These are phyloP conservation scores for Zapus hudsonius DNA, from an alignment of 2,113 vertebrate genomes.

Conservation along the genomic window DNA sequence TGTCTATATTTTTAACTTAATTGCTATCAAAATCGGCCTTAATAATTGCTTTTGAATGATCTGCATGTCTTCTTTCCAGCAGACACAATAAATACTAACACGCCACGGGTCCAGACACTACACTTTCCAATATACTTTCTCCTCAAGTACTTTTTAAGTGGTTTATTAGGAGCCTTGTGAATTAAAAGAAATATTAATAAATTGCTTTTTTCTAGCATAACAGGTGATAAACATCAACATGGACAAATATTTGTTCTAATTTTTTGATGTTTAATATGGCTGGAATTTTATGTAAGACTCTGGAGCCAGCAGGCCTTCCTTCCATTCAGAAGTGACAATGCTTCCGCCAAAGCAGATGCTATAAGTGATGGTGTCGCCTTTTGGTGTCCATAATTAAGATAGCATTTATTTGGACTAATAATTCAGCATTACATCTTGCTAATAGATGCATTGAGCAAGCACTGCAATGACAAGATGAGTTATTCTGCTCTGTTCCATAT, in stretches of 20 bases:
- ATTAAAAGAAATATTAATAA: background rate
- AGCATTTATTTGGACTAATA: slow-evolving; percentile 83
- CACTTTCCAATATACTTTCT: background rate
- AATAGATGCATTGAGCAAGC: slow-evolving; percentile 89
- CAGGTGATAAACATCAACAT: background rate
- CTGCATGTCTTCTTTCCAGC: background rate
- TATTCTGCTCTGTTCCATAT: slow-evolving; percentile 89
- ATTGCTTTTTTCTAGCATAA: background rate
- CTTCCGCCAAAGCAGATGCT: slow-evolving; percentile 46
- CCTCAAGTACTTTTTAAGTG: background rate
- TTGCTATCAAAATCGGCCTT: background rate
- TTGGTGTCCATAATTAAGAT: slow-evolving; percentile 83
- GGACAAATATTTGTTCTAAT: background rate
- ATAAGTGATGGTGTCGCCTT: slow-evolving; percentile 68
- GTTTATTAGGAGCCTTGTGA: background rate
- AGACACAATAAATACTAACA: background rate
- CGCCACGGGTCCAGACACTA: accelerated
- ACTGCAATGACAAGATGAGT: slow-evolving; percentile 89
- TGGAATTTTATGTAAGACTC: background rate
- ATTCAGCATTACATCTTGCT: slow-evolving; percentile 80
- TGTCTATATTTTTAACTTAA: slow-evolving; percentile 28
- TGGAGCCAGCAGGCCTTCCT: background rate
- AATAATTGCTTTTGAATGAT: background rate
- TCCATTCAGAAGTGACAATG: slow-evolving; percentile 62
- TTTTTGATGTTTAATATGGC: background rate